Conservation (phyloP, 2,888 invertebrate genomes). For the Orchestes rusci region DNA sequence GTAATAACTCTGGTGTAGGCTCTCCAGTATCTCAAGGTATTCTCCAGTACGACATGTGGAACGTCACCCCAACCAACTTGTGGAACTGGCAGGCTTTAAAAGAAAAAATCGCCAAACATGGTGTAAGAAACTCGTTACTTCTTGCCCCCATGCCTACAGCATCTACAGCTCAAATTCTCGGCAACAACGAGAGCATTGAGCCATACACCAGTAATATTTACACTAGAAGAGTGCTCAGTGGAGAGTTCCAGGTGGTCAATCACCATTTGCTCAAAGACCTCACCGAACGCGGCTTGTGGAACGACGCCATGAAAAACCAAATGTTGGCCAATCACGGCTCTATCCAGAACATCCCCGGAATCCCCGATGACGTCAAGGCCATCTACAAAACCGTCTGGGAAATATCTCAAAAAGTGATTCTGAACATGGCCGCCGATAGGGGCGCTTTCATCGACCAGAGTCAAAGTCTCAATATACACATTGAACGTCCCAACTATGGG, state of each 20-base stretch:
- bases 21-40: conserved; percentile 92
- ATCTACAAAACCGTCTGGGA: conserved; percentile 98
- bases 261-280: conserved; percentile 91
- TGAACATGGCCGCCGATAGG: conserved; percentile 96
- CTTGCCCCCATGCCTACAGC: conserved; percentile 99
- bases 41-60: conserved; percentile 98
- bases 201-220: conserved; percentile 98
- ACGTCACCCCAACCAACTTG: conserved; percentile 73
- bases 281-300: conserved; percentile 87
- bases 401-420: conserved; percentile 83
- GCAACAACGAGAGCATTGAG: conserved; percentile 97
- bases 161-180: conserved; percentile 97
- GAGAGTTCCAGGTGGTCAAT: conserved; percentile 89
- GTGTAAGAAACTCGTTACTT: conserved; percentile 82
- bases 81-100: conserved; percentile 88
- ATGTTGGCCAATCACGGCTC: conserved; percentile 90
- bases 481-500: conserved; percentile 89
- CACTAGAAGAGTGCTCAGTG: conserved; percentile 85
- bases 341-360: conserved; percentile 76
- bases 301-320: conserved; percentile 90
- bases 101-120: conserved; percentile 77
- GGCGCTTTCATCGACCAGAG: conserved; percentile 99
- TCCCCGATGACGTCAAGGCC: conserved; percentile 77
- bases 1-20: conserved; percentile 9
- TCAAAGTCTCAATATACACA: conserved; percentile 95